Evolutionary conservation across 2,797 vertebrate genomes (phyloP), one percentile per base, ranked within the genome.

Genomic region (Acanthopagrus latus): DNA sequence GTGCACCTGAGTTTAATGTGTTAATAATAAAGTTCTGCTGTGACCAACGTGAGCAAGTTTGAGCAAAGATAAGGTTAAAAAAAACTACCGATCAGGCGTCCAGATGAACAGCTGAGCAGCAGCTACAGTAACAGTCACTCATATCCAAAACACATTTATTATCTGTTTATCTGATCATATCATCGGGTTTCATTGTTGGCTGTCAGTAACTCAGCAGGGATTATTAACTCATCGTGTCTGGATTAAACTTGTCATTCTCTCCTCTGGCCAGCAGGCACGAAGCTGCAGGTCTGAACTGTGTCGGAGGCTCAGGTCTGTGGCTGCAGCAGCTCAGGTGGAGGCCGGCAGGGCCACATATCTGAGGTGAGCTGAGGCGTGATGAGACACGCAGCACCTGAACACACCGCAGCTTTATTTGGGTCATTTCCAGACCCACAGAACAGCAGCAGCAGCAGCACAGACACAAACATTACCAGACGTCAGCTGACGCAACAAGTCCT

Each of bases 361-460:
- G 60, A 59, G 75, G 46, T 59, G 5, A 76, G n/a, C 64, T 86
- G 59, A 85, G 84, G 90, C 90, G 68, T 86, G 86, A 85, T 17
- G 78, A 56, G 70, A 83, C 86, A 21, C 5, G 77, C 81, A 76
- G 77, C 71, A 76, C 79, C 68, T 82, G 76, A 76, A 76, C 33
- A 21, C 62, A 65, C 21, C 5, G 12, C 75, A 55, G 66, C 9
- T 75, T 59, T 62, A 84, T 80, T 6, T 83, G 81, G 82, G 77
- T 83, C 76, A 63, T 13, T 5, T 59, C 55, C 76, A 70, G 58
- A 7, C 50, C 44, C 41, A 1, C 29, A 75, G 60, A 25, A 7
- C 64, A 27, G 20, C 62, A 70, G 59, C 76, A 70, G 55, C 76
- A 76, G 64, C 64, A 46, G 56, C 18, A 2, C 58, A 0, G 7